A percentile compares a stretch with the other conserved stretches of the same genome.
phyloP scores from a whole-genome alignment of 2,888 invertebrate species.

The Seira ritae region DNA sequence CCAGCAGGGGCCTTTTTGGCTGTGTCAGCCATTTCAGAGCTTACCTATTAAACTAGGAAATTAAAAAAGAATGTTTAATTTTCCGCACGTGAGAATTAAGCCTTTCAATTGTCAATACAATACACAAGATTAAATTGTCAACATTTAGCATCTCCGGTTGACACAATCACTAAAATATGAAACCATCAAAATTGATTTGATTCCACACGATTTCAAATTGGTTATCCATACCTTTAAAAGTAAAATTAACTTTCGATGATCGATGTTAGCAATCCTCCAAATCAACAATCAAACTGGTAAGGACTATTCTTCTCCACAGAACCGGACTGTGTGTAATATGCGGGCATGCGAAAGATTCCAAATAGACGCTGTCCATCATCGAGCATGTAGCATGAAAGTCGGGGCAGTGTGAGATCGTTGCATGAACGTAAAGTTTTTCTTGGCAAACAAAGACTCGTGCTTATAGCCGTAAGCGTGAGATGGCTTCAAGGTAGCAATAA shows the following conservation, averaged over 20 bases:
- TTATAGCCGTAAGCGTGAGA: neutral
- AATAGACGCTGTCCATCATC: conserved; percentile 22
- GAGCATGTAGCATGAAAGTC: neutral
- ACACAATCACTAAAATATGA: neutral
- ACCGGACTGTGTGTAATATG: conserved; percentile 13
- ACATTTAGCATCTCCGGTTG: neutral
- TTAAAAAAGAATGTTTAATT: too few relatives aligned
- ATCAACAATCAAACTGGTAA: neutral
- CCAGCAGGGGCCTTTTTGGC: conserved; percentile 66
- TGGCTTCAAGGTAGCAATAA: too few relatives aligned
- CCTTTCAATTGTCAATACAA: too few relatives aligned
- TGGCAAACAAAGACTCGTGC: neutral
- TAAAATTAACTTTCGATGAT: neutral
- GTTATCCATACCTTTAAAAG: too few relatives aligned
- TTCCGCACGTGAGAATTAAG: neutral
- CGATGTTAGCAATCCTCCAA: neutral
- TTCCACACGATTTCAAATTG: neutral
- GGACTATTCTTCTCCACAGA: neutral
- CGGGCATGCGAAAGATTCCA: conserved; percentile 54
- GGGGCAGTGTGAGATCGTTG: conserved; percentile 25
- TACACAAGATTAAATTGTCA: too few relatives aligned
- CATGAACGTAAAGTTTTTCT: too few relatives aligned
- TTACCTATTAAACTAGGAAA: conserved; percentile 11
- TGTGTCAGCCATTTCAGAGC: conserved; percentile 71
- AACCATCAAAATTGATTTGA: neutral